Base-by-base conservation (phyloP, 2,888 invertebrate species). In the Lasioglossum lativentre region DNA sequence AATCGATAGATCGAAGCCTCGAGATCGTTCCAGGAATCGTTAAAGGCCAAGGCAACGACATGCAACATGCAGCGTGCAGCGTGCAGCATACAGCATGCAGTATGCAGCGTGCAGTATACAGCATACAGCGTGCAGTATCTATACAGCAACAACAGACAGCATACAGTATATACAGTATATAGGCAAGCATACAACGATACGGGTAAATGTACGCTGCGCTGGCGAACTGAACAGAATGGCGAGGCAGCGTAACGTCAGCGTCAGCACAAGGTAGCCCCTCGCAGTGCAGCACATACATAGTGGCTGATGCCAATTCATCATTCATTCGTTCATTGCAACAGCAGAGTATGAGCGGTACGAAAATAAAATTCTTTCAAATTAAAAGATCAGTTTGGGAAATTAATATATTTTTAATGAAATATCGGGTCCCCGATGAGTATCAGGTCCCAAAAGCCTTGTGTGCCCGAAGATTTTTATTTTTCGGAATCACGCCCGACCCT, bases 1-100 rank as follows among this genome's bases (percentile, higher is more conserved):
- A 76, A 91, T 90, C 90, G 90, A 91, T 91, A 86, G 88, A 90
- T 90, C 85, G 86, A 82, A 86, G 87, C 38, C 76, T 34, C 70
- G 82, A 89, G 89, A 91, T 87, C 86, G 88, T 92, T 92, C 90
- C 83, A 83, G 78, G 92, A 92, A 91, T 90, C 86, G 88, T 86
- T 83, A 91, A 92, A 91, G 90, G 89, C 91, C 90, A 92, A 91
- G 90, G 91, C 80, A 88, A 88, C 78, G 83, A 82, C 83, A 83
- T 77, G 78, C 85, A 59, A 27, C 59, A 14, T 59, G 59, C 59
- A 59, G 27, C 14, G 14, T 59, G 59, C 27, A 4, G 14, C n/a
- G 27, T 27, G 27, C 14, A 27, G 59, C 59, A 27, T 47, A 2
- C 23, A 47, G 47, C 19, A 47, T 47, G 5, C 45, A 47, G 5